Conservation (phyloP, 2,113 vertebrate species). For the Charadrius vociferus region DNA sequence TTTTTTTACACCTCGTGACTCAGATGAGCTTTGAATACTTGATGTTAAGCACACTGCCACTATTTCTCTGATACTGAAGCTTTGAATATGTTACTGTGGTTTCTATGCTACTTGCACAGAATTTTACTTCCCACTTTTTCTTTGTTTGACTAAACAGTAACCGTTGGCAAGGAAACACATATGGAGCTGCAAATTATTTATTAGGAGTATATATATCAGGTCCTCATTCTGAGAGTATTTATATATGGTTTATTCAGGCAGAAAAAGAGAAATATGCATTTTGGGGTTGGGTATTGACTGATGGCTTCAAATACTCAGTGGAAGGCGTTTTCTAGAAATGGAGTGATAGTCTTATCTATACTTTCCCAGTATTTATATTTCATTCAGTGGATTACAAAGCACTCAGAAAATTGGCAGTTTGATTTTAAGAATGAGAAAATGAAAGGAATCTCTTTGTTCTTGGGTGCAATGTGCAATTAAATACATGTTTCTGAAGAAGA, state of each 20-base stretch:
- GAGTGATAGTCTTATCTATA: neutral
- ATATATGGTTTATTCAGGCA: slow-evolving; percentile 1
- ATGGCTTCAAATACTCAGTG: slow-evolving; percentile 13
- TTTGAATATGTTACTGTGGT: neutral
- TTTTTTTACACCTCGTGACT: neutral
- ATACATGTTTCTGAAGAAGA: neutral
- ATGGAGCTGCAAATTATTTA: slow-evolving; percentile 67
- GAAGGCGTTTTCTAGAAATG: slow-evolving; percentile 49
- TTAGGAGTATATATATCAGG: slow-evolving; percentile 59
- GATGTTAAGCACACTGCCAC: neutral
- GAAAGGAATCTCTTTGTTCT: slow-evolving; percentile 4
- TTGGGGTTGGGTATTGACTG: neutral
- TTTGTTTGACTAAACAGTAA: slow-evolving; percentile 59
- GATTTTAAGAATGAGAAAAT: slow-evolving; percentile 29
- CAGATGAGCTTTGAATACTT: neutral
- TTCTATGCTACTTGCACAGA: neutral
- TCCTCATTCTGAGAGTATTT: slow-evolving; percentile 64
- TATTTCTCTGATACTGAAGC: neutral
- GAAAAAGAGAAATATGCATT: slow-evolving; percentile 44
- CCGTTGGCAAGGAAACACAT: slow-evolving; percentile 61
- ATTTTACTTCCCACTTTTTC: neutral
- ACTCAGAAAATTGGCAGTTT: neutral
- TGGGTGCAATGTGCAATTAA: neutral
- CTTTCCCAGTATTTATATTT: slow-evolving; percentile 28
- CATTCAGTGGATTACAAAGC: neutral